Evolutionary conservation across 2,888 invertebrate genomes (phyloP), one percentile per base, ranked within the genome.

Genomic region (Autographa pulchrina): DNA sequence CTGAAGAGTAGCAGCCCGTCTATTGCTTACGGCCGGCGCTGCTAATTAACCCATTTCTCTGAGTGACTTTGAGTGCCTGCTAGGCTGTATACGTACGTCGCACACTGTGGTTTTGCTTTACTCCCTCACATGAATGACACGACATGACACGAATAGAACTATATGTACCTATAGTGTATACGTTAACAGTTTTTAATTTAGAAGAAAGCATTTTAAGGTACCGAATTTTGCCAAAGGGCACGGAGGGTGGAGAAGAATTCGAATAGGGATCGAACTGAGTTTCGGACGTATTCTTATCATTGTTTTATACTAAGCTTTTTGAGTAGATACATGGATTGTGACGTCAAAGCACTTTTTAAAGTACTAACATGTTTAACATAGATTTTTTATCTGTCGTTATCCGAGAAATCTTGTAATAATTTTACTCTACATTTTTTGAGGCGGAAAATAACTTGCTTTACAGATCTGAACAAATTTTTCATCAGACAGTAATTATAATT

Each of bases 1-100:
- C n/a, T 48, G n/a, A 48, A 48, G n/a, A n/a, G 48, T 48, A 48
- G n/a, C 48, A 48, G 48, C 48, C 6, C 16, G n/a, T 48, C 48
- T 48, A 48, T 43, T 48, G 48, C 54, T 20, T 25, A 56, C 54
- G 25, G 54, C 25, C 20, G 25, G 20, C 13, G 54, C 11, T 20
- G 11, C 54, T 54, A 25, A 56, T 48, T 56, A 56, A 56, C 54
- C 54, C 20, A 56, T 56, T 56, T 56, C 54, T 56, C 54, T 25
- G 54, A 56, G 54, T 56, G 48, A 48, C 48, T 48, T 48, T 48
- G 48, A 48, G 48, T 48, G 48, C 48, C 48, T 48, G 48, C 48
- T n/a, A 16, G 7, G 48, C n/a, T 48, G n/a, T 48, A n/a, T 16
- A n/a, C 48, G 48, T 48, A 41, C 38, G 38, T 38, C 38, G 38